Conservation (phyloP, 1,140 invertebrate genomes). For the Diprion similis region DNA sequence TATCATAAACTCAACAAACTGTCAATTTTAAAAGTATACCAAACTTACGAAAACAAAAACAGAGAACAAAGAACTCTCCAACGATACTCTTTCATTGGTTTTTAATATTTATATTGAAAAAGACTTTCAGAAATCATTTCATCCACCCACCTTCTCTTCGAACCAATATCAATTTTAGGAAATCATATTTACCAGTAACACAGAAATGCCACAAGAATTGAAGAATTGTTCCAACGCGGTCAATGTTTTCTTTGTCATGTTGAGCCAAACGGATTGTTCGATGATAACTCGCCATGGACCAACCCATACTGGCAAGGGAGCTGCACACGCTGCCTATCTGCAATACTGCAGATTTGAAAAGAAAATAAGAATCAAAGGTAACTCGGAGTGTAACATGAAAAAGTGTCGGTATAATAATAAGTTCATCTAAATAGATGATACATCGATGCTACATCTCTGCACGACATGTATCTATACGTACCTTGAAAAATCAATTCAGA, state of each 20-base stretch:
- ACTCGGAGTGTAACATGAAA: conserved; percentile 15
- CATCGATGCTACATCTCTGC: conserved; percentile 18
- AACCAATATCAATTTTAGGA: too few species aligned
- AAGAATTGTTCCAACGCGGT: conserved; percentile 67
- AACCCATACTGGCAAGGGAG: conserved; percentile 82
- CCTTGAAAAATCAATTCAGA: conserved; percentile 50
- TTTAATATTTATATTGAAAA: too few species aligned
- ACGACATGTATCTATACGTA: conserved; percentile 35
- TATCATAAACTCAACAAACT: too few species aligned
- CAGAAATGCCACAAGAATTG: conserved; percentile 83
- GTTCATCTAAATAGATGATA: conserved; percentile 41
- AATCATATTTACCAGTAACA: conserved; percentile 69
- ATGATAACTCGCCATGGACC: conserved; percentile 87
- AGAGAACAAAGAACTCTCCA: too few species aligned
- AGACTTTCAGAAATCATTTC: too few species aligned
- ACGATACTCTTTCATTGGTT: too few species aligned
- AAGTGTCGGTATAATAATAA: conserved; percentile 24
- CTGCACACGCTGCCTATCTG: conserved; percentile 74
- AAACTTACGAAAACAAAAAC: too few species aligned
- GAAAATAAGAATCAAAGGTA: conserved; percentile 24
- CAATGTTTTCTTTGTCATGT: conserved; percentile 76
- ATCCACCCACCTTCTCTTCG: too few species aligned
- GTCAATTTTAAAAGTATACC: too few species aligned
- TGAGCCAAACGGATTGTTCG: conserved; percentile 77
- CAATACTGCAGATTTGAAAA: conserved; percentile 61